Evolutionary conservation across 2,888 invertebrate genomes (phyloP).

Genomic region (Julus scandinavius): DNA sequence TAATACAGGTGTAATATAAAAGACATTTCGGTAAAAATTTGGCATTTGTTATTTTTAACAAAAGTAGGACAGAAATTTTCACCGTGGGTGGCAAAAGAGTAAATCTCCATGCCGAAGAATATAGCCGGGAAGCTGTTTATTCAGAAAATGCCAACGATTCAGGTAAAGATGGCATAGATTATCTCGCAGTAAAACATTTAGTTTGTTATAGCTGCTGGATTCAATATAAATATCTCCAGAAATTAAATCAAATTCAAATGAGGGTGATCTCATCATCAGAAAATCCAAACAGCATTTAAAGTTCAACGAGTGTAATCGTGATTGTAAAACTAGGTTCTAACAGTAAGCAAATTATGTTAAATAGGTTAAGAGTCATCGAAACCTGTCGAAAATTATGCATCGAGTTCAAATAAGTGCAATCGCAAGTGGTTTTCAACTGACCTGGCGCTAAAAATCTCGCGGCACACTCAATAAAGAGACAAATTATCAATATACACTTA

Average conservation of each 20-base stretch:
- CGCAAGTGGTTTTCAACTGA: no score
- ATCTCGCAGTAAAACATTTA: not conserved
- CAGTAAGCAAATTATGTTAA: no score
- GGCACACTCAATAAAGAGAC: no score
- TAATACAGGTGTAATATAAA: not conserved
- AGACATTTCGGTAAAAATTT: not conserved
- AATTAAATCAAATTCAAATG: not conserved
- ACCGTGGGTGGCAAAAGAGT: not conserved
- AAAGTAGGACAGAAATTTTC: conserved; percentile 7
- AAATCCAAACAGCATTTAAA: no score
- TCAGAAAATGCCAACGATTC: not conserved
- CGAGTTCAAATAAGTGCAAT: no score
- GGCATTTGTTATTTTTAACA: not conserved
- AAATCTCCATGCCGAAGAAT: not conserved
- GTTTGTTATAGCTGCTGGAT: not conserved
- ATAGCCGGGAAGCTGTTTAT: not conserved
- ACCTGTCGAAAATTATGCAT: no score
- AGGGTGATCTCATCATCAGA: not conserved
- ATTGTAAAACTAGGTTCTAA: no score
- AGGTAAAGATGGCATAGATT: not conserved
- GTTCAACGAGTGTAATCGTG: no score
- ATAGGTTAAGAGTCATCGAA: no score
- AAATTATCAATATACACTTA: no score
- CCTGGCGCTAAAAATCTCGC: no score
- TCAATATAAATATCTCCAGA: not conserved